These are phyloP conservation scores for Phrynosoma blainvillii DNA, from an alignment of 2,113 vertebrate species.

Conservation along the genomic window DNA sequence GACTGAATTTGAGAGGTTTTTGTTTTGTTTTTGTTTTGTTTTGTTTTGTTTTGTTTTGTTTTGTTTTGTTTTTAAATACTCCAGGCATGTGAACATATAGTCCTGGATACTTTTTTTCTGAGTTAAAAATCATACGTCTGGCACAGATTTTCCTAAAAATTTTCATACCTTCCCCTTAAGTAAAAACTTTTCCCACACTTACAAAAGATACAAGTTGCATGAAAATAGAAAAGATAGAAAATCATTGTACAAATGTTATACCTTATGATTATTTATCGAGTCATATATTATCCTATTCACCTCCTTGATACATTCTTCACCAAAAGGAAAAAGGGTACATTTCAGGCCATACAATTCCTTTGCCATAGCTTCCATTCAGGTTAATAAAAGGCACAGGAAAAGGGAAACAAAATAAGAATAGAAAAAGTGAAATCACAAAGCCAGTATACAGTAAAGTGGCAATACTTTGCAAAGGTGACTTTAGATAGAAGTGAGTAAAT, in stretches of 20 bases:
- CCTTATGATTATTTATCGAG: slow-evolving; percentile 81
- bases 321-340: slow-evolving; percentile 61
- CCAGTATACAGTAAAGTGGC: slow-evolving; percentile 48
- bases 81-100: slow-evolving; percentile 38
- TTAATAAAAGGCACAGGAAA: slow-evolving; percentile 51
- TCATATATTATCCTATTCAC: slow-evolving; percentile 55
- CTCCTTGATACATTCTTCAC: slow-evolving; percentile 34
- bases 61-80: background rate
- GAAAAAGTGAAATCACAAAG: slow-evolving; percentile 36
- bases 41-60: too few species aligned
- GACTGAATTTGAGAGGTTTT: background rate
- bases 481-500: slow-evolving; percentile 41
- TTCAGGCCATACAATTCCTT: slow-evolving; percentile 63
- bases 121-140: slow-evolving; percentile 25
- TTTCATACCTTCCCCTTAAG: slow-evolving; percentile 73
- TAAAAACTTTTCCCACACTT: slow-evolving; percentile 72
- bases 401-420: slow-evolving; percentile 8
- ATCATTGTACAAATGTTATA: slow-evolving; percentile 74
- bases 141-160: slow-evolving; percentile 72
- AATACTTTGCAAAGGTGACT: slow-evolving; percentile 42
- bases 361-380: slow-evolving; percentile 44
- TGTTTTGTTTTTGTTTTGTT: too few species aligned
- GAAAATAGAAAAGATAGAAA: slow-evolving; percentile 67
- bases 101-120: too few species aligned
- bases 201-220: slow-evolving; percentile 70